Conservation (phyloP, 2,888 invertebrate species). For the Clostera curtula region DNA sequence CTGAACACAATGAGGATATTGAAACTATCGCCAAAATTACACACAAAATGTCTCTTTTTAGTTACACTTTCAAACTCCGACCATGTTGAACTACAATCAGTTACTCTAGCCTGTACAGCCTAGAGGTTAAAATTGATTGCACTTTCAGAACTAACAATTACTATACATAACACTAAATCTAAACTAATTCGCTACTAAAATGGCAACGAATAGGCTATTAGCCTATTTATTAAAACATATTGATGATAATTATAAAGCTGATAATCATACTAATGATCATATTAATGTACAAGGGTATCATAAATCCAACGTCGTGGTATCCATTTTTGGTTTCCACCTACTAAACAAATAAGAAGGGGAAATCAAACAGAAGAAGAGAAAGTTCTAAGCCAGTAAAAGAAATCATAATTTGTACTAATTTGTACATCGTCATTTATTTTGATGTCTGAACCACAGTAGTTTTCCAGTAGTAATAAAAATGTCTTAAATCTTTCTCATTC, state of each 20-base stretch:
- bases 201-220: slow-evolving; percentile 45
- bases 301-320: slow-evolving; percentile 25
- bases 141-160: slow-evolving; percentile 2
- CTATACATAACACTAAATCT: background rate
- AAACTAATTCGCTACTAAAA: slow-evolving; percentile 27
- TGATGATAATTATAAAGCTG: slow-evolving; percentile 18
- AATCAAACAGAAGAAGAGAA: slow-evolving; percentile 21
- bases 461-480: no score
- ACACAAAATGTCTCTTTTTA: slow-evolving; percentile 1
- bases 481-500: no score
- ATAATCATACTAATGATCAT: slow-evolving; percentile 32
- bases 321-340: slow-evolving; percentile 20
- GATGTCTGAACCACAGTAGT: no score
- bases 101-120: no score
- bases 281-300: slow-evolving; percentile 32
- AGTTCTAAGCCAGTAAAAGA: slow-evolving; percentile 16
- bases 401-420: slow-evolving; percentile 9
- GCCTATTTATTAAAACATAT: slow-evolving; percentile 25
- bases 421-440: no score
- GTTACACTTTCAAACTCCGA: slow-evolving; percentile 52
- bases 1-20: slow-evolving; percentile 14
- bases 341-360: slow-evolving; percentile 21
- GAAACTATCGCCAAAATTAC: slow-evolving; percentile 1
- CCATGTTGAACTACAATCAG: slow-evolving; percentile 15
- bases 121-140: background rate